phyloP scores from a whole-genome alignment of 2,797 vertebrate genomes.

The Sphaeramia orbicularis region DNA sequence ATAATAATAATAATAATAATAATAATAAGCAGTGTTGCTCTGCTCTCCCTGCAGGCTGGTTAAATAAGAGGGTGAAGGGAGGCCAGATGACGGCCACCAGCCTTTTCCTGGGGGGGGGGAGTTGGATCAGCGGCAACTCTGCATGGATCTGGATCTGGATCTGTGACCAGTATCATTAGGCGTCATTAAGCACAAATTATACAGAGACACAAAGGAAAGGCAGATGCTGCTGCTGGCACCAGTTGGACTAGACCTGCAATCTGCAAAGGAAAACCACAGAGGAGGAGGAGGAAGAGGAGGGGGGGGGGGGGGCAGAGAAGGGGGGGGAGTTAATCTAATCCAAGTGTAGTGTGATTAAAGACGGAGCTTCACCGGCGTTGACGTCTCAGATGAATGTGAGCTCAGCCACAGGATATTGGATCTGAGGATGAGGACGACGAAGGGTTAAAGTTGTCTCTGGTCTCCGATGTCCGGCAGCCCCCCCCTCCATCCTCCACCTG shows the following conservation, averaged over 20 bases:
- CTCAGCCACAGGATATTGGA: conserved; percentile 59
- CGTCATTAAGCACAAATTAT: conserved; percentile 83
- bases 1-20: too few relatives aligned
- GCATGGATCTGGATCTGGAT: conserved; percentile 23
- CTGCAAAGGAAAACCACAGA: conserved; percentile 41
- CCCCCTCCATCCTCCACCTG: too few relatives aligned
- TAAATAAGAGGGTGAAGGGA: too few relatives aligned
- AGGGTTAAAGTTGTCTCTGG: too few relatives aligned
- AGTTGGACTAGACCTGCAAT: too few relatives aligned
- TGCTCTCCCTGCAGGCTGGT: too few relatives aligned
- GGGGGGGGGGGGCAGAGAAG: conserved; percentile 10
- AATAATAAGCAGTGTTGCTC: too few relatives aligned
- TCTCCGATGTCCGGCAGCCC: too few relatives aligned
- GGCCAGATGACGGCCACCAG: too few relatives aligned
- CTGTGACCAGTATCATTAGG: conserved; percentile 79
- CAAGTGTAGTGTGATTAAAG: conserved; percentile 65
- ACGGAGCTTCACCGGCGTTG: conserved; percentile 59
- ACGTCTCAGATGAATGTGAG: conserved; percentile 64
- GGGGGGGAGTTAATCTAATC: conserved; percentile 54
- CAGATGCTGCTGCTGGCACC: conserved; percentile 79
- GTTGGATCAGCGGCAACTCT: too few relatives aligned
- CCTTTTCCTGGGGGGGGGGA: conserved; percentile 46
- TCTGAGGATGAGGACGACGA: conserved; percentile 24
- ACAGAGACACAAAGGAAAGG: conserved; percentile 75
- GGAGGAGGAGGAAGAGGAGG: conserved; percentile 41